Conservation (phyloP, 2,113 vertebrate species). For the Vimba vimba region DNA sequence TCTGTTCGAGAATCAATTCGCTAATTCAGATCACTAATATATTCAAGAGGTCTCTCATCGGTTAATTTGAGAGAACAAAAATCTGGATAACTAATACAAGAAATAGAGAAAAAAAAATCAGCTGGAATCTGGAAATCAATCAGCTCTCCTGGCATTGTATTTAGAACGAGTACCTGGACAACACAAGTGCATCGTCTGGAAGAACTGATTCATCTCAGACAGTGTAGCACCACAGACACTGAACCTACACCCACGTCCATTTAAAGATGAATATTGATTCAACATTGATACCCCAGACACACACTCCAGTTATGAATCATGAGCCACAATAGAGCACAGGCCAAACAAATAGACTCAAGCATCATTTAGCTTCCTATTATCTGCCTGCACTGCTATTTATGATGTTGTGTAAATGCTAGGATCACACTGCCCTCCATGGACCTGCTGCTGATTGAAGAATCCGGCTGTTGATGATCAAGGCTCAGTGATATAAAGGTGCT, state of each 20-base stretch:
- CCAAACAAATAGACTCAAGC: neutral
- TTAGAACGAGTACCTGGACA: neutral
- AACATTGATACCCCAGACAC: slow-evolving; percentile 25
- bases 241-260: slow-evolving; percentile 18
- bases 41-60: neutral
- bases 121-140: neutral
- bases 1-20: neutral
- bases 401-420: slow-evolving; percentile 19
- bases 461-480: neutral
- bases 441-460: neutral
- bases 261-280: slow-evolving; percentile 33
- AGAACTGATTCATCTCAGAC: slow-evolving; percentile 14
- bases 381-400: neutral
- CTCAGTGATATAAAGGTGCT: neutral
- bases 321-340: slow-evolving; percentile 19
- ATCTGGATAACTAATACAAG: neutral
- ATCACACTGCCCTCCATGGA: neutral
- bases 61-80: neutral
- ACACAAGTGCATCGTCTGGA: neutral
- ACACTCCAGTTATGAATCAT: slow-evolving; percentile 4
- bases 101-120: neutral
- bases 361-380: slow-evolving; percentile 12
- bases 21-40: neutral
- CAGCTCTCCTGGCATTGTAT: neutral
- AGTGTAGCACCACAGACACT: neutral